Percentiles rank a stretch among this genome's conserved stretches.
Conservation (phyloP, 2,113 vertebrate genomes). For the Platysternon megacephalum region DNA sequence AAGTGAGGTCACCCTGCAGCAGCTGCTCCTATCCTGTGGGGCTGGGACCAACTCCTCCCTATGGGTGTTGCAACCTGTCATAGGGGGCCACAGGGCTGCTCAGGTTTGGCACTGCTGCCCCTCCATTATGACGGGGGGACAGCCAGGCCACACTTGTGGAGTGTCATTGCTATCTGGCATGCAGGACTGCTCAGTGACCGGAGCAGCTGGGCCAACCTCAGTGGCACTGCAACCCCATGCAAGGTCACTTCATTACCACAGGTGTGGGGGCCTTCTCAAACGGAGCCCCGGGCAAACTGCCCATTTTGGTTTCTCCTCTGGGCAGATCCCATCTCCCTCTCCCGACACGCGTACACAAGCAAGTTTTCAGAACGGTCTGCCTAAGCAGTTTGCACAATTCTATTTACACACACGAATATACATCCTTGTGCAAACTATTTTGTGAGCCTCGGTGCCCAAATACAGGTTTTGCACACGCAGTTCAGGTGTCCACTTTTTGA, state of each 20-base stretch:
- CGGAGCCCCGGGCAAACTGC: too few relatives aligned
- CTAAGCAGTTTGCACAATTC: accelerated
- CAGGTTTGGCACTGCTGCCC: not conserved
- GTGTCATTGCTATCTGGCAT: not conserved
- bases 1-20: not conserved
- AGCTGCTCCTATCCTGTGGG: not conserved
- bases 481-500: not conserved
- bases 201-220: not conserved
- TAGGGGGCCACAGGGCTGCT: not conserved
- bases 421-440: accelerated
- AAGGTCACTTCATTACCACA: not conserved
- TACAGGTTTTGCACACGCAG: not conserved
- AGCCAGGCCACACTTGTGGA: not conserved
- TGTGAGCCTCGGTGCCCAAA: not conserved
- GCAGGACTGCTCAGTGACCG: not conserved
- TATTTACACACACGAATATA: not conserved
- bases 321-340: not conserved
- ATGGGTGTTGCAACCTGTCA: not conserved
- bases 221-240: too few relatives aligned
- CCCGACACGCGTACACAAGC: accelerated
- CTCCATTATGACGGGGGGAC: not conserved
- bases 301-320: too few relatives aligned
- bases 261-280: not conserved
- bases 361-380: accelerated
- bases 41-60: not conserved